phyloP scores from a whole-genome alignment of 1,140 invertebrate species.

The Leptopilina boulardi region DNA sequence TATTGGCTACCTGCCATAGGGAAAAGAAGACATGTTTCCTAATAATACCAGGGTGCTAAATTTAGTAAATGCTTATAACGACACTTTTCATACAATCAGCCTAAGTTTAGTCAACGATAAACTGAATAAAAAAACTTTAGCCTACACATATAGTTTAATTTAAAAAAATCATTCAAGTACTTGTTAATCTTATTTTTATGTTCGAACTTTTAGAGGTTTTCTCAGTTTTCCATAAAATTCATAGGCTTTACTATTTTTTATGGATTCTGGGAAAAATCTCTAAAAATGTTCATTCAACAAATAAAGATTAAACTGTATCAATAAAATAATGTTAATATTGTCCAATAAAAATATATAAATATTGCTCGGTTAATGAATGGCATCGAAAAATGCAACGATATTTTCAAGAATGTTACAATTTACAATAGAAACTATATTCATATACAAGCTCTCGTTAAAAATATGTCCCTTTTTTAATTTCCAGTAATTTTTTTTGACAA shows the following conservation, averaged over 20 bases:
- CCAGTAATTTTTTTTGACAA: not conserved
- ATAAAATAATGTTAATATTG: conserved; percentile 34
- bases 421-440: conserved; percentile 30
- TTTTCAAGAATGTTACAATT: conserved; percentile 28
- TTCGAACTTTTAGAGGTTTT: conserved; percentile 30
- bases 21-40: conserved; percentile 7
- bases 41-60: conserved; percentile 19
- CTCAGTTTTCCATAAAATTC: not conserved
- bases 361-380: conserved; percentile 36
- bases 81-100: not conserved
- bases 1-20: conserved; percentile 2
- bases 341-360: conserved; percentile 37
- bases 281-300: too few species aligned
- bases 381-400: conserved; percentile 35
- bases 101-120: conserved; percentile 4
- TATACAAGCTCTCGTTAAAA: not conserved
- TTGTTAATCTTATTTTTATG: conserved; percentile 36
- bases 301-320: too few species aligned
- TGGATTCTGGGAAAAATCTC: conserved; percentile 4
- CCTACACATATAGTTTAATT: too few species aligned
- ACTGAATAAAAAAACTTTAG: too few species aligned
- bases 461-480: conserved; percentile 25
- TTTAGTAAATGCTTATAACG: not conserved
- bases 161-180: not conserved
- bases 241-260: not conserved